Conservation (phyloP, 2,888 invertebrate species). For the Hybos culiciformis region DNA sequence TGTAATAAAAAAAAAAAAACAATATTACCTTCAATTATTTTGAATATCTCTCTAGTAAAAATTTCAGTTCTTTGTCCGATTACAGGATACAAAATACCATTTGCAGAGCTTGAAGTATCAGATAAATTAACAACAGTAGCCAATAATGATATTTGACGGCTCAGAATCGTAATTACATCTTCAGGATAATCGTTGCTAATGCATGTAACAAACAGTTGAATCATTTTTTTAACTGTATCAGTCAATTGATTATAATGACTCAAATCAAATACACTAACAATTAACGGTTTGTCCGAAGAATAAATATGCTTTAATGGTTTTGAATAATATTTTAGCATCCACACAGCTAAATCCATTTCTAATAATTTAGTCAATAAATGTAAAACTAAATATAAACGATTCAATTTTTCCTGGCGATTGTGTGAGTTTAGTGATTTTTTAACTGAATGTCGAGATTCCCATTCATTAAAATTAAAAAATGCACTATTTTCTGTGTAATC, state of each 20-base stretch:
- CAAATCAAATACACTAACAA: slow-evolving; percentile 23
- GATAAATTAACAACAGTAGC: slow-evolving; percentile 27
- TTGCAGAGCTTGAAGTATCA: slow-evolving; percentile 22
- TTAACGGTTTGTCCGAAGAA: slow-evolving; percentile 23
- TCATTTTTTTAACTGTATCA: slow-evolving; percentile 20
- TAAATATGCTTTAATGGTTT: slow-evolving; percentile 22
- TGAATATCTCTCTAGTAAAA: slow-evolving; percentile 24
- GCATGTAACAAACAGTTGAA: slow-evolving; percentile 23
- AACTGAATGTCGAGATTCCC: slow-evolving; percentile 15
- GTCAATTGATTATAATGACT: slow-evolving; percentile 20
- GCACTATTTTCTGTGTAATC: slow-evolving; percentile 7
- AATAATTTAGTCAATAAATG: slow-evolving; percentile 40
- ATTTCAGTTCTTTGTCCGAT: slow-evolving; percentile 21
- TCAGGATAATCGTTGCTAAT: slow-evolving; percentile 19
- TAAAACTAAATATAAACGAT: slow-evolving; percentile 39
- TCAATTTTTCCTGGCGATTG: slow-evolving; percentile 30
- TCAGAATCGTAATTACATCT: slow-evolving; percentile 19
- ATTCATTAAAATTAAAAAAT: slow-evolving; percentile 23
- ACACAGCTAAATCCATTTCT: slow-evolving; percentile 43
- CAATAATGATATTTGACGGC: slow-evolving; percentile 27
- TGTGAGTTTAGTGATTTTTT: background rate
- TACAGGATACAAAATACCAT: slow-evolving; percentile 23
- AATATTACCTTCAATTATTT: slow-evolving; percentile 22
- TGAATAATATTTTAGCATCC: slow-evolving; percentile 39
- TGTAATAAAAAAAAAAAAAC: background rate